phyloP scores from a whole-genome alignment of 2,797 vertebrate species.

The Rhyacichthys aspro region DNA sequence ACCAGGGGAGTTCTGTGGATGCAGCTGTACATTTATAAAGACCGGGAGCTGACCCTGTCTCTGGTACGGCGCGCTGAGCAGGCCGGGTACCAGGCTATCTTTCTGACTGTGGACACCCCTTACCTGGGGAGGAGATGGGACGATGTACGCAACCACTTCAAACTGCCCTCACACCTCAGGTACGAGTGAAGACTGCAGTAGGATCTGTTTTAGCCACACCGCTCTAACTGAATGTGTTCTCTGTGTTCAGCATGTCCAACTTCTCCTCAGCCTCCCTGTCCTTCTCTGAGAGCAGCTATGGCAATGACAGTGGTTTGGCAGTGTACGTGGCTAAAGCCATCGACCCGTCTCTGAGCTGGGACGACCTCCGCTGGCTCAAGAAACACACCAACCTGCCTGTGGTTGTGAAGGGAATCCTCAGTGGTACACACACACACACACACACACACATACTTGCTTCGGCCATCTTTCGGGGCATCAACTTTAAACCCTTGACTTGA shows the following conservation, averaged over 20 bases:
- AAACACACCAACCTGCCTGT: constrained; percentile 83
- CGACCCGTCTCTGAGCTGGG: constrained; percentile 86
- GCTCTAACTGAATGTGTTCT: constrained; percentile 13
- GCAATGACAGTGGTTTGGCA: constrained; percentile 86
- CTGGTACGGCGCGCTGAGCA: constrained; percentile 87
- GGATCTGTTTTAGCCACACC: too few species aligned
- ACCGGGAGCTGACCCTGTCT: constrained; percentile 85
- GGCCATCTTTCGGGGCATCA: too few species aligned
- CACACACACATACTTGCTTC: constrained; percentile 31
- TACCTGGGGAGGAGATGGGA: constrained; percentile 88
- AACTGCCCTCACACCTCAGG: constrained; percentile 92
- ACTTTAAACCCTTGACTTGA: too few species aligned
- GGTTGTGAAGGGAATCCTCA: constrained; percentile 85
- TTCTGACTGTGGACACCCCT: constrained; percentile 93
- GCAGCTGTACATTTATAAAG: constrained; percentile 95
- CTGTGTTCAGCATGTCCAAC: constrained; percentile 87
- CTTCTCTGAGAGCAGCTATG: constrained; percentile 86
- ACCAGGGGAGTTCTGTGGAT: constrained; percentile 81
- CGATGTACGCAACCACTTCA: constrained; percentile 92
- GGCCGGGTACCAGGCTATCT: constrained; percentile 88
- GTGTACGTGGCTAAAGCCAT: constrained; percentile 86
- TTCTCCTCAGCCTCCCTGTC: constrained; percentile 86
- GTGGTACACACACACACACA: constrained; percentile 69
- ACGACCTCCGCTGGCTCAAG: constrained; percentile 88
- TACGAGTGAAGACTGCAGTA: constrained; percentile 51